Conservation (phyloP, 2,113 vertebrate genomes). For the Atractosteus spatula region DNA sequence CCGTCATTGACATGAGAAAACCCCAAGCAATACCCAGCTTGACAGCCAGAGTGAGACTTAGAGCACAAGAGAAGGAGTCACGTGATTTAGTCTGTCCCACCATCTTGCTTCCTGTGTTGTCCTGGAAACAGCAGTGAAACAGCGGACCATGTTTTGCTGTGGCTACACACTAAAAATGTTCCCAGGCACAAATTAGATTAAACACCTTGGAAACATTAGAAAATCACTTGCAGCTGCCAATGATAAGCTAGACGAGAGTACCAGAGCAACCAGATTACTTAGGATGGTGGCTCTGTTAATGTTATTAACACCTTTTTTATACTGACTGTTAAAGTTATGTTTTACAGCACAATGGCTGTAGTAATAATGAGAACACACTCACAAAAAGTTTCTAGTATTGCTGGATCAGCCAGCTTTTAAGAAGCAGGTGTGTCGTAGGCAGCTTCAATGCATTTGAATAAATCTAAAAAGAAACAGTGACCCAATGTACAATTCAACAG, state of each 20-base stretch:
- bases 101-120: neutral
- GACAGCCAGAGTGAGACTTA: no score
- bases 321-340: neutral
- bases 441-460: no score
- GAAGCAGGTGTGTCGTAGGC: no score
- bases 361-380: neutral
- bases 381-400: no score
- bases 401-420: no score
- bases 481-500: neutral
- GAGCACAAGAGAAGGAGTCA: no score
- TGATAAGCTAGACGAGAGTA: neutral
- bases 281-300: neutral
- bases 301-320: neutral
- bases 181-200: neutral
- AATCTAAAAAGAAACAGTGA: no score
- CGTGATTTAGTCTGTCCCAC: neutral
- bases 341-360: neutral
- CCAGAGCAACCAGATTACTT: neutral
- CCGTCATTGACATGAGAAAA: no score
- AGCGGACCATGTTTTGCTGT: neutral
- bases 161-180: neutral
- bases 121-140: neutral
- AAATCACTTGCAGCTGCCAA: neutral
- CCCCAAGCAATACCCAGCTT: no score
- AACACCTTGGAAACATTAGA: neutral